These are phyloP conservation scores for Leiothrix lutea DNA, from an alignment of 2,113 vertebrate species.

Conservation along the genomic window DNA sequence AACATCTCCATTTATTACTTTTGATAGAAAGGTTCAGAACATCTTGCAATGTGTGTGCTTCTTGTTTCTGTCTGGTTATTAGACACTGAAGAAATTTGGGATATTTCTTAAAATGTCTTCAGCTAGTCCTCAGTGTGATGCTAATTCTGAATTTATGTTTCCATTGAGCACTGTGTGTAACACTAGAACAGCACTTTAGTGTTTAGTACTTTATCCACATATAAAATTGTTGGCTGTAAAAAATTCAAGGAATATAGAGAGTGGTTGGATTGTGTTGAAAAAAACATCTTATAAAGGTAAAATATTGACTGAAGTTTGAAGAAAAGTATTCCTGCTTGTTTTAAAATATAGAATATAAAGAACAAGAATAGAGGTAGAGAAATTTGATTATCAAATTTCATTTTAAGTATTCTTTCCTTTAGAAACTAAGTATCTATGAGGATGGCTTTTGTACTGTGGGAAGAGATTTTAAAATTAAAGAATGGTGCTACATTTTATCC, in stretches of 20 bases:
- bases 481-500: neutral
- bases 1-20: constrained; percentile 46
- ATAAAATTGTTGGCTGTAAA: constrained; percentile 39
- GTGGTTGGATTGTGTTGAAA: neutral
- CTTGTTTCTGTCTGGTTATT: constrained; percentile 57
- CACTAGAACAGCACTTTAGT: neutral
- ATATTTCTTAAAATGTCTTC: constrained; percentile 66
- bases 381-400: neutral
- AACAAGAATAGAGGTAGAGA: neutral
- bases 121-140: constrained; percentile 45
- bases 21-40: constrained; percentile 56
- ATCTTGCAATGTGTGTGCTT: neutral
- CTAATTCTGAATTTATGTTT: constrained; percentile 65
- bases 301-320: neutral
- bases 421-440: neutral
- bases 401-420: neutral
- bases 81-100: constrained; percentile 44
- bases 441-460: neutral
- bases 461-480: constrained; percentile 25
- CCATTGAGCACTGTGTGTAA: neutral
- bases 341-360: neutral
- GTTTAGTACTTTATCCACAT: constrained; percentile 46
- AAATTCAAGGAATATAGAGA: constrained; percentile 13
- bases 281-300: neutral
- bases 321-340: neutral